Conservation (phyloP, 2,888 invertebrate genomes). For the Drosophila lutescens region DNA sequence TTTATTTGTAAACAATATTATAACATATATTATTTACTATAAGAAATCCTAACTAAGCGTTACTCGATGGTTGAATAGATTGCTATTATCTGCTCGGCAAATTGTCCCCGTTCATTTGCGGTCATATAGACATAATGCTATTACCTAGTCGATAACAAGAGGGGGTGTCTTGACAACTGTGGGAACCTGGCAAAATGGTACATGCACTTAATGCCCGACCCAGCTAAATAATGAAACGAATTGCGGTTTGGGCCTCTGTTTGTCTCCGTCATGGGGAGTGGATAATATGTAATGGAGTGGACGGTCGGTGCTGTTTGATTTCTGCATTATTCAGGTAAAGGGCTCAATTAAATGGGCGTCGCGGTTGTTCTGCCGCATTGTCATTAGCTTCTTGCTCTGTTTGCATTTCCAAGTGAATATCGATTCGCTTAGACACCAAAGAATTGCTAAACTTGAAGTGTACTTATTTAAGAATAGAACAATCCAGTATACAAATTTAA, state of each 20-base stretch:
- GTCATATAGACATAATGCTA: conserved; percentile 8
- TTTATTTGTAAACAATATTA: too few relatives aligned
- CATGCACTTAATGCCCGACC: conserved; percentile 12
- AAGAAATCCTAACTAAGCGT: too few relatives aligned
- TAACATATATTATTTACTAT: background rate
- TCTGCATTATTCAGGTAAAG: conserved; percentile 42
- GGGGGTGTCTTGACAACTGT: conserved; percentile 29
- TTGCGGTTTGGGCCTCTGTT: conserved; percentile 11
- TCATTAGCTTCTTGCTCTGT: conserved; percentile 32
- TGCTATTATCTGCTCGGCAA: background rate
- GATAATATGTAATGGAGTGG: conserved; percentile 4
- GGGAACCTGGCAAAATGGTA: conserved; percentile 40
- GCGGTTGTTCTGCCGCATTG: conserved; percentile 11
- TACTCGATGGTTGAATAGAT: background rate
- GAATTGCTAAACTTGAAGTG: background rate
- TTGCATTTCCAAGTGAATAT: conserved; percentile 34
- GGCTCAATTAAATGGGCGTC: conserved; percentile 45
- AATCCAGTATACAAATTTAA: too few relatives aligned
- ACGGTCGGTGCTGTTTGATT: conserved; percentile 34
- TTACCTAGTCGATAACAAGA: conserved; percentile 6
- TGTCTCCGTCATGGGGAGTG: conserved; percentile 29
- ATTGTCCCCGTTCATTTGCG: background rate
- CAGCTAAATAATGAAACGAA: conserved; percentile 16
- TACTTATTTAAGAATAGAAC: background rate
- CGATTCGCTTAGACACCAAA: conserved; percentile 13